A percentile compares a stretch with the other conserved stretches of the same genome.
Conservation (phyloP, 2,797 vertebrate species). For the Enteromius mattozi region DNA sequence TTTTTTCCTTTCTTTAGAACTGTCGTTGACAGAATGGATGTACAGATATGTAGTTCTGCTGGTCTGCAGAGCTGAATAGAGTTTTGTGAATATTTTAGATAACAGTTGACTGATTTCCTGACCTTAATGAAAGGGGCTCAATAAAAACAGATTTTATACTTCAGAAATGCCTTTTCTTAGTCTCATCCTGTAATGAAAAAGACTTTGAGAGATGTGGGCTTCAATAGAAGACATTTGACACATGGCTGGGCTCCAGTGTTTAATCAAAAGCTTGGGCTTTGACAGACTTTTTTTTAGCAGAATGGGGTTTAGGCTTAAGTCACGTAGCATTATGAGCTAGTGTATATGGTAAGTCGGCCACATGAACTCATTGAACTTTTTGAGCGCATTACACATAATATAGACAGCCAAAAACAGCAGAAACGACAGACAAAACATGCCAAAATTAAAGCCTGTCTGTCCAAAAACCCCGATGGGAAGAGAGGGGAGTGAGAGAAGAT, state of each 20-base stretch:
- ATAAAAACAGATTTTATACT: slow-evolving; percentile 54
- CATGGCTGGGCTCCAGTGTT: slow-evolving; percentile 2
- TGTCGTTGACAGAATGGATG: background rate
- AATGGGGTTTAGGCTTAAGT: slow-evolving; percentile 25
- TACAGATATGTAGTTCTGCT: background rate
- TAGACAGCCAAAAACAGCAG: slow-evolving; percentile 44
- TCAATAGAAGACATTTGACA: slow-evolving; percentile 12
- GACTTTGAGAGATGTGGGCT: slow-evolving; percentile 2
- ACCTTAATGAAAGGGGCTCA: slow-evolving; percentile 73
- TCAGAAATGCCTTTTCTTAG: background rate
- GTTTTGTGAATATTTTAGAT: slow-evolving; percentile 73
- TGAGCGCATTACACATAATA: slow-evolving; percentile 30
- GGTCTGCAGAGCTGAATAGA: slow-evolving; percentile 70
- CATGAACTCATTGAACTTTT: slow-evolving; percentile 55
- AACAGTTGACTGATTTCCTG: slow-evolving; percentile 67
- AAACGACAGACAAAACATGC: slow-evolving; percentile 37
- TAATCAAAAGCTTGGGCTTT: slow-evolving; percentile 42
- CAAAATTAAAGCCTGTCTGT: slow-evolving; percentile 44
- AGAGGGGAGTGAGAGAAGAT: slow-evolving; percentile 17
- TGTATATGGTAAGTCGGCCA: background rate
- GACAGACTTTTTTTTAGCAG: slow-evolving; percentile 19
- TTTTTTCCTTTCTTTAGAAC: background rate
- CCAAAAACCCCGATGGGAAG: slow-evolving; percentile 25
- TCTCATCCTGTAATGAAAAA: slow-evolving; percentile 15
- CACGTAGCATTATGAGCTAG: slow-evolving; percentile 44